Percentiles rank a stretch among this genome's conserved stretches.
These are phyloP conservation scores for Eupsilia transversa DNA, from an alignment of 2,888 invertebrate species.

Conservation along the genomic window DNA sequence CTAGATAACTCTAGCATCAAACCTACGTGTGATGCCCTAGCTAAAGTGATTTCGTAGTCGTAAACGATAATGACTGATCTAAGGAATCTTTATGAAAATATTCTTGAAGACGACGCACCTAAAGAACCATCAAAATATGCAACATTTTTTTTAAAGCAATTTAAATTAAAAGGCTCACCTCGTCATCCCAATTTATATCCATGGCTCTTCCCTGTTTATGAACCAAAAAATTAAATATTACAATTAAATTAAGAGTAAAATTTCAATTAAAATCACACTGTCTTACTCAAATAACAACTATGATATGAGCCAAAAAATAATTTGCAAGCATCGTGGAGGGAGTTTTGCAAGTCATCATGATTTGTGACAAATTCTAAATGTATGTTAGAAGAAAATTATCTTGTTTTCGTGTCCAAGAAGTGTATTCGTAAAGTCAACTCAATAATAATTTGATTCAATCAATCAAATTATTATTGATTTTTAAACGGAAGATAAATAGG, in stretches of 20 bases:
- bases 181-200: constrained; percentile 48
- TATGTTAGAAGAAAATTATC: constrained; percentile 30
- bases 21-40: background rate
- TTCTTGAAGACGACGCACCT: constrained; percentile 27
- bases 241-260: constrained; percentile 12
- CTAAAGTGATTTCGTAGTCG: too few relatives aligned
- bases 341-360: constrained; percentile 48
- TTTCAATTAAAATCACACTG: constrained; percentile 15
- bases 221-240: constrained; percentile 46
- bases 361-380: constrained; percentile 12
- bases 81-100: background rate
- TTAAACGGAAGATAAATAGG: constrained; percentile 11
- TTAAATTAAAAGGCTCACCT: constrained; percentile 36
- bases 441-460: too few relatives aligned
- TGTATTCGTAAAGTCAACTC: background rate
- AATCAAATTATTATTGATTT: constrained; percentile 28
- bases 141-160: constrained; percentile 10
- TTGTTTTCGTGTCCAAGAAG: constrained; percentile 6
- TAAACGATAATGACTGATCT: background rate
- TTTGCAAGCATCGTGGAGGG: background rate
- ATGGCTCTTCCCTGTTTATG: constrained; percentile 30
- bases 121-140: background rate
- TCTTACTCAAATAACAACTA: constrained; percentile 1
- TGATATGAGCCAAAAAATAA: constrained; percentile 24
- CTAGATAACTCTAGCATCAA: background rate